Evolutionary conservation across 2,797 vertebrate genomes (phyloP), one percentile per base, ranked within the genome.

Genomic region (Varecia variegata): DNA sequence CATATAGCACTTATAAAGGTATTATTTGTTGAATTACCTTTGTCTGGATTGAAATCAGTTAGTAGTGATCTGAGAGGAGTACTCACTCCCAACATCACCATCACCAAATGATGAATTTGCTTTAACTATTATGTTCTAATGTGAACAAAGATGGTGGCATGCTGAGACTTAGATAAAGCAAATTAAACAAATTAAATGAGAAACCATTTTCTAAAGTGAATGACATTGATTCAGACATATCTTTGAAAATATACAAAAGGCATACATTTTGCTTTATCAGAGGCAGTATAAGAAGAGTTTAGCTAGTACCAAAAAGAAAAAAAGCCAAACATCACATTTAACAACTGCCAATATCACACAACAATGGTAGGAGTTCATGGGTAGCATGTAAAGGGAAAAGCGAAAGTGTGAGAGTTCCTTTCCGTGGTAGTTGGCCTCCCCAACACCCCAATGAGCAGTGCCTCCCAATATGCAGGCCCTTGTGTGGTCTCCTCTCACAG

Each of bases 21-120:
- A 43, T 52, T 93, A 65, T 82, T 95, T 83, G 54, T 43, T 88
- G 80, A 77, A 76, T 88, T 76, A 65, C 30, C 13, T 87, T 94
- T 95, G 47, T 80, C 67, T 94, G 71, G 56, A 27, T 30, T 90
- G 65, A 83, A 95, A 56, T 80, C 35, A 62, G 38, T 56, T 58
- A 82, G 50, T 74, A 47, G 52, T 60, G 52, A 45, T 81, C 60
- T 87, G 32, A 70, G 15, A 74, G 52, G 67, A 32, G 1, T 83
- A 54, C 79, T 77, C 30, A 65, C 25, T 54, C 11, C 2, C 5
- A 20, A 47, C n/a, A 40, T 58, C 25, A 50, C 3, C 18, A 90
- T 32, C 47, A 90, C 20, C 47, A 79, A 56, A 62, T 56, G 74
- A 70, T 74, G 17, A 88, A 73, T 73, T 91, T 88, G 74, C 23